phyloP scores from a whole-genome alignment of 2,888 invertebrate genomes.

The Apotomis capreana region DNA sequence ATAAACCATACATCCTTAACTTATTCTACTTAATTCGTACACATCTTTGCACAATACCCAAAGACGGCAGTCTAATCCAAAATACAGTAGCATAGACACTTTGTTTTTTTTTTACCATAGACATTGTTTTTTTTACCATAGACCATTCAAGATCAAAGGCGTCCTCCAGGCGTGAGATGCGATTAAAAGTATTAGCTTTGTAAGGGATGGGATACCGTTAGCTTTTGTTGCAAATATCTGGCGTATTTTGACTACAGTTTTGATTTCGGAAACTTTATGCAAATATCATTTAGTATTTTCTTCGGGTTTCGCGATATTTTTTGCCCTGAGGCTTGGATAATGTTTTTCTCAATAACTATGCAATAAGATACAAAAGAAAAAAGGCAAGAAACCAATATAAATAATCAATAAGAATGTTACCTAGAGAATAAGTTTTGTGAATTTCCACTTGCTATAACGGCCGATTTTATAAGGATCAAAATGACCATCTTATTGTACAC shows the following conservation, averaged over 20 bases:
- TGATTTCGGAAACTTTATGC: too few relatives aligned
- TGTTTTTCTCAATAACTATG: too few relatives aligned
- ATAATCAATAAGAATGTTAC: too few relatives aligned
- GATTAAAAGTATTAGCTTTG: conserved; percentile 39
- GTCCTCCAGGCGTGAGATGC: conserved; percentile 20
- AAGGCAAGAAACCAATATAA: too few relatives aligned
- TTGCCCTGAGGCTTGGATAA: too few relatives aligned
- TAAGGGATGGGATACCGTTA: conserved; percentile 28
- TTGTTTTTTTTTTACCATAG: conserved; percentile 37
- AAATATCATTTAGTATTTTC: too few relatives aligned
- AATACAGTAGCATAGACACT: conserved; percentile 36
- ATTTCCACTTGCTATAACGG: too few relatives aligned
- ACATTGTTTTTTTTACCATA: conserved; percentile 35
- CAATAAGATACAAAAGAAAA: too few relatives aligned
- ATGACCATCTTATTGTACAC: too few relatives aligned
- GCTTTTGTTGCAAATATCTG: conserved; percentile 6
- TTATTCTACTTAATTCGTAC: conserved; percentile 7
- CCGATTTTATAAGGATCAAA: too few relatives aligned
- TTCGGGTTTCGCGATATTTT: too few relatives aligned
- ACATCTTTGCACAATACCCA: conserved; percentile 26
- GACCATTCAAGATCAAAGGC: conserved; percentile 26
- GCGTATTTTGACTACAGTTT: neutral
- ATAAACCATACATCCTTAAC: neutral
- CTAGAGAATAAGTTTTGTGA: too few relatives aligned
- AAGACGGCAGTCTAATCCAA: conserved; percentile 17